A percentile compares a stretch with the other conserved stretches of the same genome.
Conservation (phyloP, 2,797 vertebrate species). For the Melanitta fusca region DNA sequence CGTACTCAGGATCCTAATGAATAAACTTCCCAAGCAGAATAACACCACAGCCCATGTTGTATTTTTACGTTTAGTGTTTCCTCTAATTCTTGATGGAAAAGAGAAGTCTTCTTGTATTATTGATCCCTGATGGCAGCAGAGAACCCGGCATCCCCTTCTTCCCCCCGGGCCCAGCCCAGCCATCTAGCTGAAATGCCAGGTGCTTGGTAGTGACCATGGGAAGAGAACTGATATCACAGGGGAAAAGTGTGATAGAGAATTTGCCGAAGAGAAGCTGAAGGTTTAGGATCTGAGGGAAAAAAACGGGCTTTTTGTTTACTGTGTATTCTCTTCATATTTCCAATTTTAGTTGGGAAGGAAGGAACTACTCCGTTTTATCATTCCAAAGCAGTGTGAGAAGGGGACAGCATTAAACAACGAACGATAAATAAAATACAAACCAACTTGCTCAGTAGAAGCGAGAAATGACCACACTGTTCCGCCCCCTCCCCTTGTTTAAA, state of each 20-base stretch:
- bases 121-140: conserved; percentile 58
- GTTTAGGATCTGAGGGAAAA: background rate
- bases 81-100: conserved; percentile 57
- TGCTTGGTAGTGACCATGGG: background rate
- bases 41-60: conserved; percentile 69
- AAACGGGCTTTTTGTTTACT: background rate
- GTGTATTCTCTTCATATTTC: background rate
- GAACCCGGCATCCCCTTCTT: background rate
- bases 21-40: conserved; percentile 66
- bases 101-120: conserved; percentile 29
- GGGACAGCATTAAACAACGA: background rate
- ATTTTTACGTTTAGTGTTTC: conserved; percentile 40
- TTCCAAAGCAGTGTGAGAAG: background rate
- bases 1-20: conserved; percentile 77
- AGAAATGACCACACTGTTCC: background rate
- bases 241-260: background rate
- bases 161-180: conserved; percentile 1
- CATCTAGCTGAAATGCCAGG: conserved; percentile 32
- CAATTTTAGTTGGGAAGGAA: background rate
- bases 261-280: background rate
- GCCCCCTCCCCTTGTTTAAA: background rate
- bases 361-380: background rate
- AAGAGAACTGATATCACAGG: background rate
- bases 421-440: background rate
- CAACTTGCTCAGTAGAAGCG: background rate